A percentile compares a stretch with the other conserved stretches of the same genome.
Evolutionary conservation across 2,113 vertebrate species (phyloP).

Genomic region (Callospermophilus lateralis): DNA sequence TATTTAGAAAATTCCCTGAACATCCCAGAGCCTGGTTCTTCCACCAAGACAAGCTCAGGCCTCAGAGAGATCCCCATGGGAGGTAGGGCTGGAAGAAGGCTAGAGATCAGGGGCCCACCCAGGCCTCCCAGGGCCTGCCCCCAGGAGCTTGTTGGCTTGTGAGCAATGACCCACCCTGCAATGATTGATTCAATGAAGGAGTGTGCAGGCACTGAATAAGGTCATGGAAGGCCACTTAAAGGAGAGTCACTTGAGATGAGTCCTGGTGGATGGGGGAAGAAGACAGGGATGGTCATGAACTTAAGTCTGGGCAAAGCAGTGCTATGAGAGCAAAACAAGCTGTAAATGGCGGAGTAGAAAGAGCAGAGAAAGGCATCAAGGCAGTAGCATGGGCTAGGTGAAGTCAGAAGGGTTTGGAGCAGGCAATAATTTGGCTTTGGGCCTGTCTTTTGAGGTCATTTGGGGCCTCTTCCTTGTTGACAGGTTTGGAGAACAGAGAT

Average conservation of each 20-base stretch:
- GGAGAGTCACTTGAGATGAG: not conserved
- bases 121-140: not conserved
- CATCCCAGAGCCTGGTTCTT: not conserved
- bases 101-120: not conserved
- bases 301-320: not conserved
- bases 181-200: not conserved
- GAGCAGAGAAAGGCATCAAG: not conserved
- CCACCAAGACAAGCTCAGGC: not conserved
- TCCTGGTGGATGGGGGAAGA: not conserved
- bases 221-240: not conserved
- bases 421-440: not conserved
- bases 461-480: not conserved
- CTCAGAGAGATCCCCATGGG: not conserved
- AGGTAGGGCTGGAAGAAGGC: not conserved
- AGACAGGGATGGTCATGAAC: not conserved
- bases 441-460: not conserved
- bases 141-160: rapidly evolving
- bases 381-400: rapidly evolving
- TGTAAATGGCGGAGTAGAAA: not conserved
- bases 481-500: not conserved
- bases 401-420: not conserved
- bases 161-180: not conserved
- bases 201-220: rapidly evolving
- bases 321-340: not conserved
- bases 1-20: not conserved